These are phyloP conservation scores for Sceliomorpha sp. DNA, from an alignment of 2,888 invertebrate genomes.

Conservation along the genomic window DNA sequence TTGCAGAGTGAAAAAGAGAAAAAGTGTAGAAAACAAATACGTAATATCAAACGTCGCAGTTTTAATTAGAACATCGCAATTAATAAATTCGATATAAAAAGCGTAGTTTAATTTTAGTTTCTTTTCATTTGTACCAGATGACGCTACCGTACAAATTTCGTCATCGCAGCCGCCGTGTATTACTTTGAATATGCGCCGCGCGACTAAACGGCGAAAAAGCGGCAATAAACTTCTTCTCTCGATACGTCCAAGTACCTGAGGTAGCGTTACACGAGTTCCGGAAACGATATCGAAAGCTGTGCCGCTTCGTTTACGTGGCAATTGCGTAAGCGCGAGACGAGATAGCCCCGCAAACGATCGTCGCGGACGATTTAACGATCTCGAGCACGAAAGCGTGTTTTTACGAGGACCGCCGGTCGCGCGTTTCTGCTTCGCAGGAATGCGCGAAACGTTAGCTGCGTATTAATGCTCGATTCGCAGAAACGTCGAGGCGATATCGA, in stretches of 20 bases:
- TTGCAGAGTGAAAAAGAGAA: no score
- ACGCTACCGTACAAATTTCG: no score
- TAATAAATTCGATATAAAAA: no score
- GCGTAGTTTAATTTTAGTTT: no score
- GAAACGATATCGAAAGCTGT: constrained; percentile 52
- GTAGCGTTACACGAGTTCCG: constrained; percentile 44
- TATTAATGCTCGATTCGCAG: constrained; percentile 40
- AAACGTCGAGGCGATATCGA: constrained; percentile 17
- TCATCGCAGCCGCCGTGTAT: no score
- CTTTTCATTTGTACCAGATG: no score
- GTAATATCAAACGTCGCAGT: no score
- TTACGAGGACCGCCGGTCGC: constrained; percentile 59
- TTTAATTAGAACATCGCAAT: no score
- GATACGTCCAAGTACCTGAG: constrained; percentile 39
- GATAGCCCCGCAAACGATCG: constrained; percentile 61
- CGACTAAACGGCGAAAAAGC: constrained; percentile 6
- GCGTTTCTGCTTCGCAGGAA: constrained; percentile 48
- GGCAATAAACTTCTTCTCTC: constrained; percentile 43
- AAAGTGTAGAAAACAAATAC: no score
- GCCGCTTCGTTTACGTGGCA: constrained; percentile 55
- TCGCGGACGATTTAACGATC: constrained; percentile 67
- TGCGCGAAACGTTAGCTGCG: constrained; percentile 29
- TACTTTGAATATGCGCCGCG: not conserved
- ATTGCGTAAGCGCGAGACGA: constrained; percentile 55
- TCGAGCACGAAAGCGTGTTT: constrained; percentile 42